Evolutionary conservation across 2,888 invertebrate genomes (phyloP), one percentile per base, ranked within the genome.

Genomic region (Conchocele bisecta): DNA sequence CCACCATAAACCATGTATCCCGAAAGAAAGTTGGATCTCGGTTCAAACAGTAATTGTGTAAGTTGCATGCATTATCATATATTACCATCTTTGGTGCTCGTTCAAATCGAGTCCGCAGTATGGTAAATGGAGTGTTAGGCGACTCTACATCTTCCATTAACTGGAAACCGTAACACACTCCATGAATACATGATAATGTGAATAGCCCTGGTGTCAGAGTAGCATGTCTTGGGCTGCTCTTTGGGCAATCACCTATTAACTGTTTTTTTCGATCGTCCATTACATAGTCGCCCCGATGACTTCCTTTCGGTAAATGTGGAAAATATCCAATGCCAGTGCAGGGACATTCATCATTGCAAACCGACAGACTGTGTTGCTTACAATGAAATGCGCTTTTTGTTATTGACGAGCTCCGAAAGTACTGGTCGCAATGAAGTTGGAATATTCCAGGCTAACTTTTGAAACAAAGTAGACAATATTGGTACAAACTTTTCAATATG

Each of bases 111-210:
- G 66, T 72, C 26, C 56, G 46, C 29, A 72, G 22, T 11, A 66
- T 46, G 13, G 71, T 66, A 39, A 72, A 71, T 42, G 71, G 71
- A n/a, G 61, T 42, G 46, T 71, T 59, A 29, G 71, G 65, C 13
- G 71, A 71, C 35, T 71, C 71, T 50, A 51, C 42, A 46, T 42
- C 29, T 37, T 71, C 50, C 56, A 71, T 71, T 5, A 71, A 24
- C 33, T 71, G 53, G 48, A 65, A 70, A 17, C 70, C 70, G 54
- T 70, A 58, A 51, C 65, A 70, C 5, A 70, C 54, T 15, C 70
- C 70, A 67, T 67, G 67, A 13, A 33, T n/a, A 60, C 67, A 67
- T 9, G 59, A 67, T 3, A 66, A 3, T 3, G 67, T 59, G 29
- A 67, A 59, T 28, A 67, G 22, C 17, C 67, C 67, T 17, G 59